Evolutionary conservation across 2,888 invertebrate species (phyloP).

Genomic region (Aquatica leii): DNA sequence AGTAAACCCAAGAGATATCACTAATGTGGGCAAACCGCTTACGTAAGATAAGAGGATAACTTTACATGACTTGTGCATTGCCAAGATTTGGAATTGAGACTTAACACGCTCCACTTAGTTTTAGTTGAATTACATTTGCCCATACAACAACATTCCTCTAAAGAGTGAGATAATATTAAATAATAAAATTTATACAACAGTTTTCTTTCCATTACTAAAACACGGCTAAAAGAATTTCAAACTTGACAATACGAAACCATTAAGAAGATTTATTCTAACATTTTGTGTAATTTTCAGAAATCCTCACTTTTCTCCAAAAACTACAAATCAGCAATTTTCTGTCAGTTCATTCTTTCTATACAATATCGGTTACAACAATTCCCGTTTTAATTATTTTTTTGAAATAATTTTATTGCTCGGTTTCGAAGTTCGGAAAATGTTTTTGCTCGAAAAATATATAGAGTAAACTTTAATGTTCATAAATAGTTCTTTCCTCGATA

Average conservation of each 20-base stretch:
- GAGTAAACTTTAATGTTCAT: too few species aligned
- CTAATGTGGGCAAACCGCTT: constrained; percentile 37
- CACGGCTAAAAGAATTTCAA: constrained; percentile 15
- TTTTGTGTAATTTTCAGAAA: constrained; percentile 25
- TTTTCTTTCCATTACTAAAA: background rate
- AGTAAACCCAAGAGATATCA: constrained; percentile 31
- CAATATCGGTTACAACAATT: too few species aligned
- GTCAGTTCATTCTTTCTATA: too few species aligned
- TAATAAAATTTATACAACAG: background rate
- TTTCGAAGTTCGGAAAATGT: too few species aligned
- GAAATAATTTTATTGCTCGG: too few species aligned
- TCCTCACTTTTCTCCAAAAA: constrained; percentile 15
- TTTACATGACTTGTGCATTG: constrained; percentile 41
- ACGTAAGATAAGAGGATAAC: constrained; percentile 40
- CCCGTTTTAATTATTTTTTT: too few species aligned
- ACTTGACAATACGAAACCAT: constrained; percentile 24
- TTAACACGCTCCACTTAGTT: constrained; percentile 34
- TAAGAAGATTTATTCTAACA: constrained; percentile 27
- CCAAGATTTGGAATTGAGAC: constrained; percentile 37
- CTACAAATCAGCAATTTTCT: background rate
- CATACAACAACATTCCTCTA: constrained; percentile 11
- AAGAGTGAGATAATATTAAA: background rate
- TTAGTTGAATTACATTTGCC: constrained; percentile 27
- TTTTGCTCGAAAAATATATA: too few species aligned
- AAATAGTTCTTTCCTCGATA: too few species aligned